These are phyloP conservation scores for Campoplex capitator DNA, from an alignment of 2,888 invertebrate species.

Conservation along the genomic window DNA sequence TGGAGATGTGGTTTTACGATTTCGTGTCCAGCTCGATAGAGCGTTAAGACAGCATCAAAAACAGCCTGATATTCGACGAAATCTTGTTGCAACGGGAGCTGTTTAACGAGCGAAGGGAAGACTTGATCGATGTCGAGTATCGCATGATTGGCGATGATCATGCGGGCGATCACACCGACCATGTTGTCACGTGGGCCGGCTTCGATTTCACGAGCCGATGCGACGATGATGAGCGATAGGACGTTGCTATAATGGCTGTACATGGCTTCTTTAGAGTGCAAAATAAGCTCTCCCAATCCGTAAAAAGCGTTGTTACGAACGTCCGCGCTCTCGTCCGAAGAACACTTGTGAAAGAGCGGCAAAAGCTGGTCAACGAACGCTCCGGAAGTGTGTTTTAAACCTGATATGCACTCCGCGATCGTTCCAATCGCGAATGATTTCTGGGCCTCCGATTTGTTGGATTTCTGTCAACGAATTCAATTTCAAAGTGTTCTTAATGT, in stretches of 20 bases:
- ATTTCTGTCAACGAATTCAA: slow-evolving; percentile 85
- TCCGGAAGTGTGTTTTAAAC: slow-evolving; percentile 86
- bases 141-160: slow-evolving; percentile 88
- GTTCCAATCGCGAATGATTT: slow-evolving; percentile 90
- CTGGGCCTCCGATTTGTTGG: slow-evolving; percentile 88
- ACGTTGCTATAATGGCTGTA: slow-evolving; percentile 88
- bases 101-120: slow-evolving; percentile 89
- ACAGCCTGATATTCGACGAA: slow-evolving; percentile 90
- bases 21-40: slow-evolving; percentile 88
- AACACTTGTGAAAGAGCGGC: slow-evolving; percentile 87
- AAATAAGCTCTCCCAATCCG: slow-evolving; percentile 90
- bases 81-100: slow-evolving; percentile 91
- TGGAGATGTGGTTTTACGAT: slow-evolving; percentile 86
- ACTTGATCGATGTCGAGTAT: slow-evolving; percentile 90
- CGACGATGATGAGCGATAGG: slow-evolving; percentile 88
- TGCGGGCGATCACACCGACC: slow-evolving; percentile 91
- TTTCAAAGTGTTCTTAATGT: no score
- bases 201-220: slow-evolving; percentile 88
- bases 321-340: slow-evolving; percentile 88
- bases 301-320: slow-evolving; percentile 92
- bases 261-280: slow-evolving; percentile 88
- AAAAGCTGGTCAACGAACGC: slow-evolving; percentile 88
- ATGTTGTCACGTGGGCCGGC: slow-evolving; percentile 91
- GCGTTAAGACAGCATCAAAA: slow-evolving; percentile 87
- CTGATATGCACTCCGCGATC: slow-evolving; percentile 90